phyloP scores from a whole-genome alignment of 2,888 invertebrate species.

The Eubasilissa splendida region DNA sequence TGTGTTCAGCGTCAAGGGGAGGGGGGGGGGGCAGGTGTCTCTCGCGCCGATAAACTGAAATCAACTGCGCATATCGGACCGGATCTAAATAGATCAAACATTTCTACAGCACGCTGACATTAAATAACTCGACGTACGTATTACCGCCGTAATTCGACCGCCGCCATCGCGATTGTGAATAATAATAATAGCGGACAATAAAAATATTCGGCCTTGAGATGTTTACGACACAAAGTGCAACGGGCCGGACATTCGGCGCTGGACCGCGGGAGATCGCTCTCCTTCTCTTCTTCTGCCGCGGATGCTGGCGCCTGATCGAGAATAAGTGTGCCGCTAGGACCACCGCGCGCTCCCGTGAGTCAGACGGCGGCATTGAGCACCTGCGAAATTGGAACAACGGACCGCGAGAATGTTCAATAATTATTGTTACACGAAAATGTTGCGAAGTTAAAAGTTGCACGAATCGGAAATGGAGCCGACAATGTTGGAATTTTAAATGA shows the following conservation, averaged over 20 bases:
- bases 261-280: too few species aligned
- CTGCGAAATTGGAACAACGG: slow-evolving; percentile 8
- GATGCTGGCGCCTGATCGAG: too few species aligned
- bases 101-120: background rate
- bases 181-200: slow-evolving; percentile 11
- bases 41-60: background rate
- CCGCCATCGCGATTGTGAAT: background rate
- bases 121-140: background rate
- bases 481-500: slow-evolving; percentile 31
- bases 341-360: too few species aligned
- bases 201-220: background rate
- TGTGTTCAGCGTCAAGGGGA: too few species aligned
- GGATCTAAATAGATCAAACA: slow-evolving; percentile 1
- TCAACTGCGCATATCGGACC: slow-evolving; percentile 20
- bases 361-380: too few species aligned
- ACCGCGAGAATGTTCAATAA: slow-evolving; percentile 15
- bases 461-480: slow-evolving; percentile 31
- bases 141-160: background rate
- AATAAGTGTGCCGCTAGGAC: too few species aligned
- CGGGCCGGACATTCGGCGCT: too few species aligned
- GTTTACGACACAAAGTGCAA: slow-evolving; percentile 4
- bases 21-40: too few species aligned
- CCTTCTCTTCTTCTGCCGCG: too few species aligned
- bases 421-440: slow-evolving; percentile 19
- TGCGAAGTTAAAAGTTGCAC: slow-evolving; percentile 3